These are phyloP conservation scores for Dryas iulia DNA, from an alignment of 1,140 invertebrate genomes.

Conservation along the genomic window DNA sequence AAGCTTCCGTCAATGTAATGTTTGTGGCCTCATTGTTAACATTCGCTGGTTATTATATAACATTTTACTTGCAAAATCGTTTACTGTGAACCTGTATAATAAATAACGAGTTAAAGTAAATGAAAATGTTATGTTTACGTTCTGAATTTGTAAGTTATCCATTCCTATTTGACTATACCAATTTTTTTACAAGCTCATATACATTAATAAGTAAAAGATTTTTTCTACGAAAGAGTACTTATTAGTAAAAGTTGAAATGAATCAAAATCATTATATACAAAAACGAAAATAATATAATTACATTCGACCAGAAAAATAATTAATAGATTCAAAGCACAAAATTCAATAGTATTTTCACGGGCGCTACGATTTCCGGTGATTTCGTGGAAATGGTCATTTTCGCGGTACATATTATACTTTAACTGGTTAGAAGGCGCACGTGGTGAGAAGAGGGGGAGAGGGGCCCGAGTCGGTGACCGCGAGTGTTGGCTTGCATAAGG, in stretches of 20 bases:
- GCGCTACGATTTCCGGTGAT: conserved; percentile 55
- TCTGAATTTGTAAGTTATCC: neutral
- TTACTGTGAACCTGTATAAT: neutral
- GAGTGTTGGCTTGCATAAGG: conserved; percentile 67
- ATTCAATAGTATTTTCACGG: conserved; percentile 41
- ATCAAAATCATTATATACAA: too few species aligned
- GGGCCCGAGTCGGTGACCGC: conserved; percentile 65
- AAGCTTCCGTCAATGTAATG: conserved; percentile 21
- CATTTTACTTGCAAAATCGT: neutral
- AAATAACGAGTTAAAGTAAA: neutral
- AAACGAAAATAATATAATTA: neutral
- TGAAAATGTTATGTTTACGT: neutral
- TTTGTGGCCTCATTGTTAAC: conserved; percentile 18
- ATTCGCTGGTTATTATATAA: conserved; percentile 5
- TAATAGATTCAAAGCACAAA: conserved; percentile 1
- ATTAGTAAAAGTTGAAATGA: too few species aligned
- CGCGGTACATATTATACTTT: conserved; percentile 52
- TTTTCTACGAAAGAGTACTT: too few species aligned
- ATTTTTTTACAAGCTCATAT: too few species aligned
- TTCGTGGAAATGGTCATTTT: conserved; percentile 73
- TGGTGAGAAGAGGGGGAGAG: conserved; percentile 30
- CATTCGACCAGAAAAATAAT: neutral
- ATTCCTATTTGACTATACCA: too few species aligned
- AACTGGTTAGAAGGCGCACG: conserved; percentile 43
- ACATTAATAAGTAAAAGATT: too few species aligned